Evolutionary conservation across 2,113 vertebrate species (phyloP), one percentile per base, ranked within the genome.

Genomic region (Acanthochromis polyacanthus): DNA sequence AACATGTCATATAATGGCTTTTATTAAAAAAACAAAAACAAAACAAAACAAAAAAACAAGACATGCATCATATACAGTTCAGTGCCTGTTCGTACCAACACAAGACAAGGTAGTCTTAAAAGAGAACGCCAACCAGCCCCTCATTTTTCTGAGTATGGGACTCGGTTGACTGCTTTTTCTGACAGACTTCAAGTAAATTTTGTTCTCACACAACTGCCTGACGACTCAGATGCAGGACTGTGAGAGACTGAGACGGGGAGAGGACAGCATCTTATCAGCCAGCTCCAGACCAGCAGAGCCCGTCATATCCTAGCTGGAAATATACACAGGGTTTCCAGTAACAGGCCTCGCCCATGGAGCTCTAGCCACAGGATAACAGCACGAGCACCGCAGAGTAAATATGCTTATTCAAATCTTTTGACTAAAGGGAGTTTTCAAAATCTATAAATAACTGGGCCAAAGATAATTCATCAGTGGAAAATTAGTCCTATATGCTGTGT

Each of bases 251-350:
- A 87, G 83, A 94, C 64, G 79, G 85, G 93, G 94, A 95, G 95
- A 95, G 95, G 92, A 93, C 91, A 93, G 93, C 96, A 96, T 96
- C 96, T 99, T 99, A 98, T 98, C 97, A 95, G 96, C 89, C 61
- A 84, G 92, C 93, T 93, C 90, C 97, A 99, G 96, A 95, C 94
- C 93, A 91, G 91, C 93, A 93, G 94, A 93, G 94, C 84, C 89
- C 81, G 93, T 95, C 95, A 93, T 95, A 96, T 94, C 93, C 93
- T 90, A 89, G 94, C 86, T 95, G 94, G 95, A 95, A 96, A 94
- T 94, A 94, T 94, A 91, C 91, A 84, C 90, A 93, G 91, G 84
- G 92, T 89, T 95, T 95, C 92, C 94, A 95, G 95, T 93, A 92
- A 93, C 84, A 93, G 93, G 94, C 96, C 96, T 96, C 91, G 74